These are phyloP conservation scores for Dexiosoma caninum DNA, from an alignment of 2,888 invertebrate genomes.

Conservation along the genomic window DNA sequence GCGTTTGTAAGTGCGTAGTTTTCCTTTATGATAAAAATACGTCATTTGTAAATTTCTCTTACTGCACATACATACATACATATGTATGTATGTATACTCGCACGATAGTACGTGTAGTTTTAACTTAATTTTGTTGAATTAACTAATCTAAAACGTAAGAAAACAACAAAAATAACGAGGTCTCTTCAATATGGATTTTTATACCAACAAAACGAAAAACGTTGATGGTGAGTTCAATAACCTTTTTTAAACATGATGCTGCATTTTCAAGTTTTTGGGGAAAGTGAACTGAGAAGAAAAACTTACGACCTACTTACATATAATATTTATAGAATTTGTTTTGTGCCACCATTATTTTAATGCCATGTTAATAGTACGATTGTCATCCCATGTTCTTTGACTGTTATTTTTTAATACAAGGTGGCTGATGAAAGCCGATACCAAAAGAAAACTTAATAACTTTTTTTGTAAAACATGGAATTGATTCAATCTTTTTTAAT, in stretches of 20 bases:
- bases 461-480: no score
- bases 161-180: neutral
- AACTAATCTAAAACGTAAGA: neutral
- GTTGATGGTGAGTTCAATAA: constrained; percentile 70
- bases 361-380: no score
- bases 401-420: no score
- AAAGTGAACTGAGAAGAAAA: neutral
- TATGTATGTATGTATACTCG: no score
- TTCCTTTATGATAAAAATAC: constrained; percentile 12
- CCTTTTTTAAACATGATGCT: neutral
- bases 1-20: constrained; percentile 9
- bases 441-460: no score
- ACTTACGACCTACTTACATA: neutral
- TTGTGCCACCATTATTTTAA: no score
- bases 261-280: neutral
- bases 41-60: constrained; percentile 18
- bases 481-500: no score
- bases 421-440: no score
- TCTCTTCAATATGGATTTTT: constrained; percentile 71
- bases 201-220: constrained; percentile 66
- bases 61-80: neutral
- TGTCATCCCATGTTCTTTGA: no score
- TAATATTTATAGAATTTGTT: no score
- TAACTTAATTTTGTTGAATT: constrained; percentile 31
- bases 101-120: no score